Percentiles rank a stretch among this genome's conserved stretches.
Conservation (phyloP, 2,888 invertebrate genomes). For the Dicyrtoma fusca region DNA sequence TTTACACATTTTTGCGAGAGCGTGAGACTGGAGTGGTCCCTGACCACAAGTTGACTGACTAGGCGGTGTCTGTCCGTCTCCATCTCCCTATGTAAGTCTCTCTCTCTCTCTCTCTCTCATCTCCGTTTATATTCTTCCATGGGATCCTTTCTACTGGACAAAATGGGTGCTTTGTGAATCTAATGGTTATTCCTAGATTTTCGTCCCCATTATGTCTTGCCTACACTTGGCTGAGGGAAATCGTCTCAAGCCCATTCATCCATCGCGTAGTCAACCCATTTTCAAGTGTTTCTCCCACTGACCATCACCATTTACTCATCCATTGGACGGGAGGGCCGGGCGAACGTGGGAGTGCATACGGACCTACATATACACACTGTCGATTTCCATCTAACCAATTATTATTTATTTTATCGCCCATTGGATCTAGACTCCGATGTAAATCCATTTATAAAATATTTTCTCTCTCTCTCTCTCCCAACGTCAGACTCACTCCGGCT, state of each 20-base stretch:
- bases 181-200: constrained; percentile 54
- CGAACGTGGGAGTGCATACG: not conserved
- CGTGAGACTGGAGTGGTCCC: too few species aligned
- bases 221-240: constrained; percentile 12
- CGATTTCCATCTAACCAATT: constrained; percentile 50
- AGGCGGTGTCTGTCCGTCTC: not conserved
- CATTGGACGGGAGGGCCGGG: constrained; percentile 3
- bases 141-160: constrained; percentile 43
- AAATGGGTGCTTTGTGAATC: constrained; percentile 50
- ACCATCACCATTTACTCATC: constrained; percentile 40
- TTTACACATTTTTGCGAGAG: too few species aligned
- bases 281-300: constrained; percentile 46
- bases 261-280: constrained; percentile 38
- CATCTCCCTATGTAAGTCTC: not conserved
- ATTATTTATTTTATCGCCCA: constrained; percentile 51
- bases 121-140: not conserved
- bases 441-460: constrained; percentile 41
- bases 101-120: not conserved
- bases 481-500: not conserved
- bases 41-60: too few species aligned
- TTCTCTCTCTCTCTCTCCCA: constrained; percentile 26
- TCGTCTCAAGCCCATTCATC: constrained; percentile 32
- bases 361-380: constrained; percentile 41
- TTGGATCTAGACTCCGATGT: constrained; percentile 34
- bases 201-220: constrained; percentile 29